phyloP scores from a whole-genome alignment of 1,140 invertebrate species.

The Panulirus ornatus region DNA sequence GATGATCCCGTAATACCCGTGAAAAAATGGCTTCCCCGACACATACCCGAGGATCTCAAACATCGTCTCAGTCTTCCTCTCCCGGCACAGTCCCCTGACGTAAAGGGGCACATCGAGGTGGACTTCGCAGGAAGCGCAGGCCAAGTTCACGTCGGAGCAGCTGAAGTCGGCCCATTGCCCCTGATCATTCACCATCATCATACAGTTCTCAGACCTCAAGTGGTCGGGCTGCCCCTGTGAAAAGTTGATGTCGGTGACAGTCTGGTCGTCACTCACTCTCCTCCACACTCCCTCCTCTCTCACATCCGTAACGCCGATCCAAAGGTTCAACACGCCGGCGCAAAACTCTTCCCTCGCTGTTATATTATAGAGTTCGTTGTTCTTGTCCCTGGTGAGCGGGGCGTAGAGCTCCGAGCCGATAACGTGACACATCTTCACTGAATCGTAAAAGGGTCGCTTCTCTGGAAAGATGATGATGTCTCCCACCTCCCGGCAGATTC shows the following conservation, averaged over 20 bases:
- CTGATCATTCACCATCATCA: constrained; percentile 17
- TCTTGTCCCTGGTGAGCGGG: neutral
- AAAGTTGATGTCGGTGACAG: constrained; percentile 24
- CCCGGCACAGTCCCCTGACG: constrained; percentile 29
- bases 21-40: constrained; percentile 31
- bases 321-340: neutral
- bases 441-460: neutral
- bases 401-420: constrained; percentile 33
- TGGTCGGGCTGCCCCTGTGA: constrained; percentile 51
- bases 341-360: neutral
- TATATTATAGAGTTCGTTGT: neutral
- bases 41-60: constrained; percentile 48
- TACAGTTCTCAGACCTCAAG: constrained; percentile 25
- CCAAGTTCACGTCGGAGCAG: too few relatives aligned
- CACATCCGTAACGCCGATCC: constrained; percentile 49
- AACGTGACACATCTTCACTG: constrained; percentile 8
- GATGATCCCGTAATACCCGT: constrained; percentile 48
- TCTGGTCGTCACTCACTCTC: neutral
- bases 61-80: constrained; percentile 21
- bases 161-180: neutral
- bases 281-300: constrained; percentile 51
- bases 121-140: constrained; percentile 20
- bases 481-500: constrained; percentile 5
- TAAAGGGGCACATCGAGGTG: neutral
- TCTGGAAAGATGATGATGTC: constrained; percentile 45